Evolutionary conservation across 2,113 vertebrate species (phyloP).

Genomic region (Antechinus stuartii): DNA sequence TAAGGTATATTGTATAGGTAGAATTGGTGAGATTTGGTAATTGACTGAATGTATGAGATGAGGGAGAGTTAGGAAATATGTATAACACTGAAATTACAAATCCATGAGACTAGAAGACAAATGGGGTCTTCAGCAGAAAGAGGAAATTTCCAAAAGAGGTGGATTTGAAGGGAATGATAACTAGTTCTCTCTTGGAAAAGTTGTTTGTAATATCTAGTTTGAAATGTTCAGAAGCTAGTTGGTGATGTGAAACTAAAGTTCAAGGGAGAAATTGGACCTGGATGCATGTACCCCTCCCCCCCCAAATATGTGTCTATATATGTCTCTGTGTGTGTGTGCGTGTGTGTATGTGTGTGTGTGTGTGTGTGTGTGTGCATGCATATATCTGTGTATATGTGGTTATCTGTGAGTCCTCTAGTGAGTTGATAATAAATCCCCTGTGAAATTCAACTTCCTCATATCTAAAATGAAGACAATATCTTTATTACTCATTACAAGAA

Average conservation of each 20-base stretch:
- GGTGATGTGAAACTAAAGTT: neutral
- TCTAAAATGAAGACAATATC: neutral
- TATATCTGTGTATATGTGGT: neutral
- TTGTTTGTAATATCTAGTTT: neutral
- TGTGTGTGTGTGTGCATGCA: neutral
- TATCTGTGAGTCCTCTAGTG: neutral
- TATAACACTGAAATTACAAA: neutral
- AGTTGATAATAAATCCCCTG: neutral
- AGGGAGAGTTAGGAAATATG: neutral
- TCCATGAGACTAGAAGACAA: neutral
- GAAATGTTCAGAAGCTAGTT: neutral
- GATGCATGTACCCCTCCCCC: neutral
- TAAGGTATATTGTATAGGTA: neutral
- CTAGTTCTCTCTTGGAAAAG: neutral
- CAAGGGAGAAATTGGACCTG: neutral
- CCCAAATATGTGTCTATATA: too few relatives aligned
- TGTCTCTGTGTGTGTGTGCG: too few relatives aligned
- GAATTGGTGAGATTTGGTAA: neutral
- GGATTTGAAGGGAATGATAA: neutral
- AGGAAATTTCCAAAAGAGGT: neutral
- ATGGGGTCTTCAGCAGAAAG: neutral
- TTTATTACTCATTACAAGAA: neutral
- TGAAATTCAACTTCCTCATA: neutral
- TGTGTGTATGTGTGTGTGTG: too few relatives aligned
- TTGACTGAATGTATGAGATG: neutral